Base-by-base conservation (phyloP, 2,888 invertebrate genomes). In the Pseudoips prasinana region DNA sequence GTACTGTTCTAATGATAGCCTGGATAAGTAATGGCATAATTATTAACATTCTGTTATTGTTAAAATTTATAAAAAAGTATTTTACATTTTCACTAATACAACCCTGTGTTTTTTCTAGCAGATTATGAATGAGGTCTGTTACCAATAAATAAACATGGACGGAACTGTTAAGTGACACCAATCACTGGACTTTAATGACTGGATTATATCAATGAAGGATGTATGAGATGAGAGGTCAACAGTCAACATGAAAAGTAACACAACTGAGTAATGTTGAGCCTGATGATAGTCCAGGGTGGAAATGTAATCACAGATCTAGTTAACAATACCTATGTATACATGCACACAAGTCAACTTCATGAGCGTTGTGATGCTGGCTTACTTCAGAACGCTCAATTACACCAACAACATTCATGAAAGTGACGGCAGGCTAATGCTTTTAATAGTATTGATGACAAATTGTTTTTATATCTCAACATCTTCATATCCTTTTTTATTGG, bases 261-360 rank as follows among this genome's bases (percentile, higher is more conserved):
- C 59, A 50, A 73, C 70, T 73, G 60, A 75, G 70, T 77, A 73
- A 73, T 80, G 77, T 79, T 74, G 73, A 67, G 64, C 67, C 65
- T 54, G 71, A 71, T 70, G 72, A 64, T 67, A 63, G 62, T 63
- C 71, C 76, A 71, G 73, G 84, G 86, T 86, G 81, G 86, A 84
- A 86, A 87, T 85, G 87, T 86, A 87, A 87, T 84, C 86, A 80
- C 74, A 76, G 73, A 77, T 72, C 79, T 73, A 84, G 81, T 84
- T 80, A 62, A 68, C 72, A 75, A 73, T 73, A 62, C 63, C 65
- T 67, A 37, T 69, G 64, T 59, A 52, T 58, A 64, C 44, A 59
- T 54, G 31, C 26, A 36, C 46, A 57, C 49, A 26, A 63, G 73
- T 74, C 74, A 81, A 69, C 57, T 78, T 78, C 73, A 73, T 78